Percentiles rank a stretch among this genome's conserved stretches.
phyloP scores from a whole-genome alignment of 2,113 vertebrate genomes.

The Tringa solitaria region DNA sequence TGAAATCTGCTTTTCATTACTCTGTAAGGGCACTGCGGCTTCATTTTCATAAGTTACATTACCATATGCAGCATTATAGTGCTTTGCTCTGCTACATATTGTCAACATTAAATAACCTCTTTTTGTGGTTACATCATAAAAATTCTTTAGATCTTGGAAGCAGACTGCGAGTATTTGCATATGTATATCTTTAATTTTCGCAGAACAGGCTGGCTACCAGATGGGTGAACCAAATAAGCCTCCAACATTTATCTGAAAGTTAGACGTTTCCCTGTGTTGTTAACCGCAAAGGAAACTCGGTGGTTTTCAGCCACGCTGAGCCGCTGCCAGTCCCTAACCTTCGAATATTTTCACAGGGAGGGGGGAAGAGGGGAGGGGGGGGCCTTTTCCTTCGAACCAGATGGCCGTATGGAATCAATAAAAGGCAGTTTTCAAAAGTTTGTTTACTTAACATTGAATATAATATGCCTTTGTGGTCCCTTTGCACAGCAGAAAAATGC shows the following conservation, averaged over 20 bases:
- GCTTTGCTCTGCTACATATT: slow-evolving; percentile 28
- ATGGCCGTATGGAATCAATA: slow-evolving; percentile 70
- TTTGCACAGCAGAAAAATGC: slow-evolving; percentile 26
- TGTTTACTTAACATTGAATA: slow-evolving; percentile 72
- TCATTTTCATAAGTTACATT: not conserved
- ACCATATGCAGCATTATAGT: not conserved
- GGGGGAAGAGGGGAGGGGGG: not conserved
- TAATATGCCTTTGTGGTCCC: slow-evolving; percentile 61
- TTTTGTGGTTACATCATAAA: slow-evolving; percentile 48
- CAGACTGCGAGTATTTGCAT: slow-evolving; percentile 55
- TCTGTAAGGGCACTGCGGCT: not conserved
- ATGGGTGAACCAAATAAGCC: slow-evolving; percentile 69
- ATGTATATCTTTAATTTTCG: slow-evolving; percentile 64
- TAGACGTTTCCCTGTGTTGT: slow-evolving; percentile 24
- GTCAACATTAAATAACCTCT: slow-evolving; percentile 37
- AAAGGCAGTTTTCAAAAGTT: slow-evolving; percentile 65
- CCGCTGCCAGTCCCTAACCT: slow-evolving; percentile 65
- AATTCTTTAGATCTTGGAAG: slow-evolving; percentile 62
- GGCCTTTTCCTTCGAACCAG: slow-evolving; percentile 58
- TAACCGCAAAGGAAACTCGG: slow-evolving; percentile 58
- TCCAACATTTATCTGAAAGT: slow-evolving; percentile 58
- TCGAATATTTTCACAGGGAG: slow-evolving; percentile 54
- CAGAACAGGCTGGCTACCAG: slow-evolving; percentile 77
- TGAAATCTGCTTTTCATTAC: not conserved
- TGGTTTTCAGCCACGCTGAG: slow-evolving; percentile 67